Evolutionary conservation across 2,888 invertebrate species (phyloP).

Genomic region (Drosophila paucipuncta): DNA sequence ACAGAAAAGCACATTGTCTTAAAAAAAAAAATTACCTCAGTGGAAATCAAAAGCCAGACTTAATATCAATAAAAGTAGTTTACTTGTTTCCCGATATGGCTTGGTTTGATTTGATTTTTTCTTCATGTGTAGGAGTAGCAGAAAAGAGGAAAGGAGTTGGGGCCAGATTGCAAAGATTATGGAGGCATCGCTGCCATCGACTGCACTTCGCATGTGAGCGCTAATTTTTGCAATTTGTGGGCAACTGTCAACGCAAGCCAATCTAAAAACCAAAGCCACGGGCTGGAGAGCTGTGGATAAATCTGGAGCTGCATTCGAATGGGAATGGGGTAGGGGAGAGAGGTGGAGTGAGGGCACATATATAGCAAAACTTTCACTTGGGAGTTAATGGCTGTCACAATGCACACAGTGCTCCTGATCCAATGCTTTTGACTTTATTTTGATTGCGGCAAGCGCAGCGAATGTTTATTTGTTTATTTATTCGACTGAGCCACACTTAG

Average conservation of each 20-base stretch:
- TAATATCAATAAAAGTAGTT: background rate
- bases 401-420: slow-evolving; percentile 40
- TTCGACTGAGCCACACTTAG: slow-evolving; percentile 40
- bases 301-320: slow-evolving; percentile 18
- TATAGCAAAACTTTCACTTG: slow-evolving; percentile 69
- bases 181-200: slow-evolving; percentile 46
- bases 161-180: slow-evolving; percentile 54
- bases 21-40: background rate
- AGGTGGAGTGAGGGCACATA: background rate
- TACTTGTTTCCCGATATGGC: background rate
- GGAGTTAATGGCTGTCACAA: slow-evolving; percentile 42
- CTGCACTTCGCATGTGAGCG: slow-evolving; percentile 63
- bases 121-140: slow-evolving; percentile 1
- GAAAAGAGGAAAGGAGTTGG: background rate
- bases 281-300: slow-evolving; percentile 35
- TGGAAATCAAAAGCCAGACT: background rate
- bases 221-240: slow-evolving; percentile 75
- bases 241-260: slow-evolving; percentile 68
- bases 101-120: background rate
- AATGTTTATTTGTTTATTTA: slow-evolving; percentile 61
- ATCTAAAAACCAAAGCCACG: slow-evolving; percentile 35
- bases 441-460: slow-evolving; percentile 55
- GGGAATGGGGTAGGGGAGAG: background rate
- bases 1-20: accelerated
- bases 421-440: slow-evolving; percentile 56